Percentiles rank a stretch among this genome's conserved stretches.
phyloP scores from a whole-genome alignment of 2,888 invertebrate species.

The Agrochola lota region DNA sequence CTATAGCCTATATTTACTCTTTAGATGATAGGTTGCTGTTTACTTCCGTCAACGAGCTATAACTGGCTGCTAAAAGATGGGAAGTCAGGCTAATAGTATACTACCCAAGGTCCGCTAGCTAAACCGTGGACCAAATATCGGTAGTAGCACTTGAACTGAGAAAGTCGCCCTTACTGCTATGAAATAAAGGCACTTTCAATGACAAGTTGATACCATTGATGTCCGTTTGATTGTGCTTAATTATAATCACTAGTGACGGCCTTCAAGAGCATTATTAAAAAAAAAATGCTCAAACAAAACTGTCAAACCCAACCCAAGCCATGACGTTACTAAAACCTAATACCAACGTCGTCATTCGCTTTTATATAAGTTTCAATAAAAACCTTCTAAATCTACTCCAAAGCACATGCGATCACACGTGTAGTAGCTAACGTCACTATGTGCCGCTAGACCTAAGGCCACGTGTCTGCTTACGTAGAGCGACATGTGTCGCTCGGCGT shows the following conservation, averaged over 20 bases:
- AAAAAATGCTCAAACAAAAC: too few species aligned
- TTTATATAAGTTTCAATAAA: constrained; percentile 21
- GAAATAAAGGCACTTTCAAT: too few species aligned
- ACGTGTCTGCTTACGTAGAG: constrained; percentile 35
- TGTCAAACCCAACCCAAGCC: constrained; percentile 7
- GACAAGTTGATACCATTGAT: neutral
- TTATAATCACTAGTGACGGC: neutral
- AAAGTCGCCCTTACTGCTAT: too few species aligned
- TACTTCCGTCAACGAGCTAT: too few species aligned
- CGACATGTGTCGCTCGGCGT: constrained; percentile 31
- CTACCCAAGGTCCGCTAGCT: too few species aligned
- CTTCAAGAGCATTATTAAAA: too few species aligned
- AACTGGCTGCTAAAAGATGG: too few species aligned
- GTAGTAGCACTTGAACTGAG: too few species aligned
- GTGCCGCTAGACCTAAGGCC: constrained; percentile 26
- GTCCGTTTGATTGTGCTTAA: neutral
- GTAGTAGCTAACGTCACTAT: constrained; percentile 45
- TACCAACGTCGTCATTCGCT: neutral
- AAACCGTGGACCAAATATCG: too few species aligned
- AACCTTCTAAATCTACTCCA: neutral
- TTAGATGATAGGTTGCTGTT: neutral
- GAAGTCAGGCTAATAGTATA: too few species aligned
- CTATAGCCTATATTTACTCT: neutral
- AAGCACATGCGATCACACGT: constrained; percentile 31
- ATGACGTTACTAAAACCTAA: constrained; percentile 11